Base-by-base conservation (phyloP, 2,797 vertebrate species). In the Etheostoma perlongum region DNA sequence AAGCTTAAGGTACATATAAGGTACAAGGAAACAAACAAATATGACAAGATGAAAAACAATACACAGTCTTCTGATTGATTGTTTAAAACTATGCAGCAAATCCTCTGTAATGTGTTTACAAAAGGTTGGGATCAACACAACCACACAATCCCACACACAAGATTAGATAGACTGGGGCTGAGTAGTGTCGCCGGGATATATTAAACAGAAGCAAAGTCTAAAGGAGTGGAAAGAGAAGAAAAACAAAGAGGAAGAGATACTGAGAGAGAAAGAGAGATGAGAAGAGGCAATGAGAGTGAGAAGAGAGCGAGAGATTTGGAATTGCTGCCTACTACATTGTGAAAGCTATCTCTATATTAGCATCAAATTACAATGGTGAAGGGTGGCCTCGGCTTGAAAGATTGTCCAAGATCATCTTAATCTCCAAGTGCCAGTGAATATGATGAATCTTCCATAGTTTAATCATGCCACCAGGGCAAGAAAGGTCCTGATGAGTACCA, bases 401-500 rank as follows among this genome's bases (percentile, higher is more conserved):
- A 89, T 88, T 85, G 87, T 79, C 80, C 79, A 75, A 68, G 85
- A 92, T 92, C 85, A 88, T 69, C 83, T 81, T 90, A 87, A 92
- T 91, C 91, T 92, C 79, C 53, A 64, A 86, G 84, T 84, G 82
- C 86, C 82, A 61, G 87, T 72, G 83, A 87, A 92, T 91, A 81
- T 88, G 86, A 92, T 90, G 89, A 87, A 83, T 78, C 78, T 65
- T 78, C 76, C 69, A 85, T 85, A 92, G 89, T 92, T 91, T 82
- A 94, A 92, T 94, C 87, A 86, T 81, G 79, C 87, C 88, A 90
- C 82, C 79, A 84, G 88, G 90, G 87, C 85, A 72, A 61, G 79
- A 77, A 79, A 82, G 42, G 79, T 85, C 81, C 86, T 79, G 87
- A 87, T 74, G 74, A 89, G 80, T 25, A 76, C 73, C 40, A 76